Conservation (phyloP, 1,140 invertebrate species). For the Drosophila subobscura region DNA sequence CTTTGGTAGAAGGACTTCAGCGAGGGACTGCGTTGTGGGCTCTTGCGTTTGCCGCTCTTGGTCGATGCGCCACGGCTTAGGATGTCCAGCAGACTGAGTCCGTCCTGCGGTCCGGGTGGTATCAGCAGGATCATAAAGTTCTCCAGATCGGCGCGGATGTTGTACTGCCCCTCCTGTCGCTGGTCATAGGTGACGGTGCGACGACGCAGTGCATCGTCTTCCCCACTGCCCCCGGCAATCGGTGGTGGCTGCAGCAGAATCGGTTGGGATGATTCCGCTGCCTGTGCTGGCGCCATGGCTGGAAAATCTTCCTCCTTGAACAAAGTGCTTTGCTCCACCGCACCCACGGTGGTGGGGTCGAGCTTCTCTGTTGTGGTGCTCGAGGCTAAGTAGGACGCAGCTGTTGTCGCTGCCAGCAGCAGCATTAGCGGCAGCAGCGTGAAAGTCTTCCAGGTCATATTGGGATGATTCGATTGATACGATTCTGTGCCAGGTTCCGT, state of each 20-base stretch:
- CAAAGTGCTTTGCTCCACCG: constrained; percentile 1
- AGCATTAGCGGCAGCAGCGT: constrained; percentile 19
- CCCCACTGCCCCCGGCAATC: constrained; percentile 7
- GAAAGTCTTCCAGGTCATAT: constrained; percentile 63
- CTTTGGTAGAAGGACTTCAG: constrained; percentile 60
- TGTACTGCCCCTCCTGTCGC: constrained; percentile 87
- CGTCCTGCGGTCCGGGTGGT: constrained; percentile 84
- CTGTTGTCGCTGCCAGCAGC: constrained; percentile 21
- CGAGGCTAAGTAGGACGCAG: constrained; percentile 4
- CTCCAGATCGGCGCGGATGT: constrained; percentile 87
- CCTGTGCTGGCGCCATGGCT: constrained; percentile 46
- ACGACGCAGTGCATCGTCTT: constrained; percentile 52
- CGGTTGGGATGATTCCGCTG: constrained; percentile 29
- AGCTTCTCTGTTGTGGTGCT: constrained; percentile 26
- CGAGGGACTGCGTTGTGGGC: constrained; percentile 27
- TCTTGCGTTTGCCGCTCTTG: constrained; percentile 58
- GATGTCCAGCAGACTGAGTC: constrained; percentile 83
- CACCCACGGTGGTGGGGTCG: constrained; percentile 1
- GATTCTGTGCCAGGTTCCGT: constrained; percentile 23
- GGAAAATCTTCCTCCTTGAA: constrained; percentile 60
- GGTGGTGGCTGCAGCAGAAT: constrained; percentile 36
- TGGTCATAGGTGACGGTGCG: constrained; percentile 85
- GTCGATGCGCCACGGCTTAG: constrained; percentile 54
- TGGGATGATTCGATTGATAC: background rate
- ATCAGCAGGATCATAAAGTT: constrained; percentile 87